Percentiles rank a stretch among this genome's conserved stretches.
These are phyloP conservation scores for Doryteuthis pealeii DNA, from an alignment of 1,140 invertebrate genomes.

Conservation along the genomic window DNA sequence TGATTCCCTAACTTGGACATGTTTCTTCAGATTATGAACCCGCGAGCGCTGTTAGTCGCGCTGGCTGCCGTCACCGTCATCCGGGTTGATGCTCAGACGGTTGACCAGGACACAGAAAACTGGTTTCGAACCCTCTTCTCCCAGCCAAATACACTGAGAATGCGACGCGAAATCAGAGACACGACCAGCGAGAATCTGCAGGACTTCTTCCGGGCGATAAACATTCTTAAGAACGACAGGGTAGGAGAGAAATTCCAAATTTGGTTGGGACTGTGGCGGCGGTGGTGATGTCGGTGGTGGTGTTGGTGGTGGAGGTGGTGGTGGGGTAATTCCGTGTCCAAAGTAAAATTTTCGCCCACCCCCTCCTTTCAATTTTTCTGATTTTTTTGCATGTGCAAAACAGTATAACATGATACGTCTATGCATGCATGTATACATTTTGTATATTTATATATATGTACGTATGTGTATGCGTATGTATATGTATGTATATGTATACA, in stretches of 20 bases:
- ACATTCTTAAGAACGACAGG: constrained; percentile 10
- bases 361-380: background rate
- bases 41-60: background rate
- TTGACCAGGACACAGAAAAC: background rate
- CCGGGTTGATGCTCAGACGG: background rate
- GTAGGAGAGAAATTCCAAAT: background rate
- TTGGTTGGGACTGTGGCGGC: background rate
- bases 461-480: too few species aligned
- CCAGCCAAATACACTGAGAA: background rate
- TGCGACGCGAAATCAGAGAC: background rate
- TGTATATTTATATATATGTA: too few species aligned
- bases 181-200: background rate
- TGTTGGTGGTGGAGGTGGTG: background rate
- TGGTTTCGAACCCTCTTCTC: background rate
- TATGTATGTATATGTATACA: too few species aligned
- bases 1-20: too few species aligned
- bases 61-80: background rate
- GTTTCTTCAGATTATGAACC: background rate
- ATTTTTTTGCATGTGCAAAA: too few species aligned
- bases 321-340: background rate
- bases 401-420: too few species aligned
- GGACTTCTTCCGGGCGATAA: constrained; percentile 5
- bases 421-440: too few species aligned
- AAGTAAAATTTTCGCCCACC: background rate
- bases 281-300: background rate